A percentile compares a stretch with the other conserved stretches of the same genome.
These are phyloP conservation scores for Sarcophaga variegata DNA, from an alignment of 2,888 invertebrate species.

Conservation along the genomic window DNA sequence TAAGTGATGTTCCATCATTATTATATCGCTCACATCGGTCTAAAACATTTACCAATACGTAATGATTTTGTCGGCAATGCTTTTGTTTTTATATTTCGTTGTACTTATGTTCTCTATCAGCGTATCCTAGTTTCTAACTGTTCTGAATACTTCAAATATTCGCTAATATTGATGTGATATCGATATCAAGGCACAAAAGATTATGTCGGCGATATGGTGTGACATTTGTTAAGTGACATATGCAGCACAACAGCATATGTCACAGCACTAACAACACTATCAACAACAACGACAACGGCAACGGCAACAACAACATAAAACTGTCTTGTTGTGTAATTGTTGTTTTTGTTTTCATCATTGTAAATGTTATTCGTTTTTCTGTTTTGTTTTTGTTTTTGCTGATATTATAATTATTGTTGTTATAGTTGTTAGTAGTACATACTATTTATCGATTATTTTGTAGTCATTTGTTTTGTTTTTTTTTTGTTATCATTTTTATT, in stretches of 20 bases:
- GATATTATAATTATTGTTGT: slow-evolving; percentile 2
- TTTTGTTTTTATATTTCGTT: slow-evolving; percentile 11
- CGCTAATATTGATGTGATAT: slow-evolving; percentile 50
- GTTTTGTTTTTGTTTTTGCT: slow-evolving; percentile 4
- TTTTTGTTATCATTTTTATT: slow-evolving; percentile 48
- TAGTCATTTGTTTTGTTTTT: neutral
- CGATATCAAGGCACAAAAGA: slow-evolving; percentile 75
- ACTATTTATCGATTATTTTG: slow-evolving; percentile 53
- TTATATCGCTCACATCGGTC: slow-evolving; percentile 6
- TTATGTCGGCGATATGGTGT: slow-evolving; percentile 67
- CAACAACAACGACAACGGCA: neutral
- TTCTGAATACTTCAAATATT: neutral
- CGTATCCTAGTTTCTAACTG: neutral
- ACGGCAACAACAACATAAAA: neutral
- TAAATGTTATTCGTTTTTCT: neutral
- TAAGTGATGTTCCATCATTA: slow-evolving; percentile 10
- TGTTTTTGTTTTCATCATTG: neutral
- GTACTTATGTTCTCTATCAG: slow-evolving; percentile 51
- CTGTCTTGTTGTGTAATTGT: neutral
- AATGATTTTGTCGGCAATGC: slow-evolving; percentile 32
- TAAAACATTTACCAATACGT: slow-evolving; percentile 43
- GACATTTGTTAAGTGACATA: slow-evolving; percentile 66
- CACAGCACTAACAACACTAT: slow-evolving; percentile 15
- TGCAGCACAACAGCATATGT: slow-evolving; percentile 57
- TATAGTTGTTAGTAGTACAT: slow-evolving; percentile 24